These are phyloP conservation scores for Atractosteus spatula DNA, from an alignment of 2,113 vertebrate genomes.

Conservation along the genomic window DNA sequence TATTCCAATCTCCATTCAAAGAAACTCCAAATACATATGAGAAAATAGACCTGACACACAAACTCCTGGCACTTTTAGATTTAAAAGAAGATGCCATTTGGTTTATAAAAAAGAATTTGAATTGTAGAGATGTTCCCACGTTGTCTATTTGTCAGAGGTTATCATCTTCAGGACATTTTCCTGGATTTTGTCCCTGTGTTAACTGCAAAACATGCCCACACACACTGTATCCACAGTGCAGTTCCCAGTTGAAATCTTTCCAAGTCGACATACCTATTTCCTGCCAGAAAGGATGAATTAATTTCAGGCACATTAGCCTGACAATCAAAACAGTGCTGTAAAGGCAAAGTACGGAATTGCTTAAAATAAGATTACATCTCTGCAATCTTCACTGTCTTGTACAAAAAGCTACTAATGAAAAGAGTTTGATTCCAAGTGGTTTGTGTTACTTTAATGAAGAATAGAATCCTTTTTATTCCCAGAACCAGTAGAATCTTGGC, in stretches of 20 bases:
- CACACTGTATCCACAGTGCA: background rate
- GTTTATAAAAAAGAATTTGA: too few species aligned
- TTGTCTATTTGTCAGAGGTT: too few species aligned
- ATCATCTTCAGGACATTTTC: too few species aligned
- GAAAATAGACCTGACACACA: too few species aligned
- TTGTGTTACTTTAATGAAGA: slow-evolving; percentile 10
- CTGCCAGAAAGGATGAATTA: background rate
- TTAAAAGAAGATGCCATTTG: too few species aligned
- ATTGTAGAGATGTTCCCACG: too few species aligned
- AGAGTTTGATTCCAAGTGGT: slow-evolving; percentile 4
- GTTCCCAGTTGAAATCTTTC: background rate
- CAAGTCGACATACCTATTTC: background rate
- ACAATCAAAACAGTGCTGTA: background rate
- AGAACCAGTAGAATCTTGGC: background rate
- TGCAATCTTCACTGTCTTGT: background rate
- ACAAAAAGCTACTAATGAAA: background rate
- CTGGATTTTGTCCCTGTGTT: background rate
- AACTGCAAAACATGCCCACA: background rate
- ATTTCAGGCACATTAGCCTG: background rate
- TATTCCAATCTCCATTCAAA: too few species aligned
- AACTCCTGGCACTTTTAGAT: too few species aligned
- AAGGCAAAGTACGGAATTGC: slow-evolving; percentile 3
- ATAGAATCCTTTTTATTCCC: background rate
- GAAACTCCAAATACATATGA: too few species aligned
- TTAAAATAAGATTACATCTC: slow-evolving; percentile 4